Conservation (phyloP, 2,797 vertebrate species). For the Danio tinwini region DNA sequence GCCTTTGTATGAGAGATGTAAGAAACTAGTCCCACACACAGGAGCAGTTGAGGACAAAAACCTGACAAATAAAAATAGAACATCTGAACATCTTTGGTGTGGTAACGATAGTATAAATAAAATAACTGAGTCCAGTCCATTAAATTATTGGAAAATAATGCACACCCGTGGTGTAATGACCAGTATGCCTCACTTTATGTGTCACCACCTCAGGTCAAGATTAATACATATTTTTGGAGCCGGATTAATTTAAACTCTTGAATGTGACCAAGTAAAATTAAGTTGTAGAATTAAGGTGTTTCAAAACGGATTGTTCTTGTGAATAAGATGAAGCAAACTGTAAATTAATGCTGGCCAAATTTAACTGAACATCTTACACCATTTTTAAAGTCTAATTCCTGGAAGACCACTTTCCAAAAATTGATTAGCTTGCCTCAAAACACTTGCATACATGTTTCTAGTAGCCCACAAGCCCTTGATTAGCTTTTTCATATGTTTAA, state of each 20-base stretch:
- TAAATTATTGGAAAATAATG: too few species aligned
- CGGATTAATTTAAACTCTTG: neutral
- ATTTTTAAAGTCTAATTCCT: neutral
- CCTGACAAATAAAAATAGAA: too few species aligned
- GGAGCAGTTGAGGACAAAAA: too few species aligned
- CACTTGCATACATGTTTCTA: neutral
- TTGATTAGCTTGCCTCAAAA: neutral
- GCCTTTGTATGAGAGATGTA: too few species aligned
- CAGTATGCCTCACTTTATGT: too few species aligned
- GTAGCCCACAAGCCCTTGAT: neutral
- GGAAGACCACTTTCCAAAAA: neutral
- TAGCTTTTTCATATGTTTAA: neutral
- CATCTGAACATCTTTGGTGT: too few species aligned
- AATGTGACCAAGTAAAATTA: neutral
- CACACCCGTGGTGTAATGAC: too few species aligned
- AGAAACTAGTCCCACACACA: too few species aligned
- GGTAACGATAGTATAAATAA: too few species aligned
- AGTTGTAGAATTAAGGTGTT: neutral
- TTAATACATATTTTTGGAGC: neutral
- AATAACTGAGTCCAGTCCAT: too few species aligned
- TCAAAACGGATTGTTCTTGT: neutral
- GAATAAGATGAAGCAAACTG: neutral
- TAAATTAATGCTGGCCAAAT: neutral
- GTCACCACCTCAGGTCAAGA: neutral
- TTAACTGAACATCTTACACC: neutral